Percentiles rank a stretch among this genome's conserved stretches.
Conservation (phyloP, 2,888 invertebrate genomes). For the Cacoxenus indagator region DNA sequence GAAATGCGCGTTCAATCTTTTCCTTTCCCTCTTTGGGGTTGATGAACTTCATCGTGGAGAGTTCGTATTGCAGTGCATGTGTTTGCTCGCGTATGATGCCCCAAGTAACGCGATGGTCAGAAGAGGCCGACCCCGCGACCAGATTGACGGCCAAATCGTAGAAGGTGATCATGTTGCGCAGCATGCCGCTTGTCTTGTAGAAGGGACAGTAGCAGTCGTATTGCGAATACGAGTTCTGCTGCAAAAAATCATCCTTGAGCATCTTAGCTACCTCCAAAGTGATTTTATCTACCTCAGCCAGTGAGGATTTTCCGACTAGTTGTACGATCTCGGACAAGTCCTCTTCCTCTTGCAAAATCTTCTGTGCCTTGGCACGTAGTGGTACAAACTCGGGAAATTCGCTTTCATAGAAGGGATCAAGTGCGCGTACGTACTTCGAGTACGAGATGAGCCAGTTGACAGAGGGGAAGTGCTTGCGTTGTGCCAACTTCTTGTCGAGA, state of each 20-base stretch:
- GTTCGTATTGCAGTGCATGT: constrained; percentile 93
- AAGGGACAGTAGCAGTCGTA: constrained; percentile 99
- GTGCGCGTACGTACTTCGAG: constrained; percentile 96
- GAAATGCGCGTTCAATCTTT: constrained; percentile 24
- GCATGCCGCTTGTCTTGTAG: constrained; percentile 99
- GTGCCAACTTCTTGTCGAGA: constrained; percentile 96
- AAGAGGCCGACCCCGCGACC: constrained; percentile 95
- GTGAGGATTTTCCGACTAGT: constrained; percentile 96
- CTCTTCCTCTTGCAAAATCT: constrained; percentile 97
- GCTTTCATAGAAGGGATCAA: constrained; percentile 99
- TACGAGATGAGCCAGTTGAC: constrained; percentile 99
- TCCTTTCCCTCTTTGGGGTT: constrained; percentile 39
- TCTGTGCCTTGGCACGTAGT: constrained; percentile 90
- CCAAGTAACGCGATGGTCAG: constrained; percentile 99
- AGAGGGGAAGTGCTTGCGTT: constrained; percentile 98
- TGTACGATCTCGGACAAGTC: constrained; percentile 99
- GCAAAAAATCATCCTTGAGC: constrained; percentile 97
- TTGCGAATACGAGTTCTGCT: constrained; percentile 96
- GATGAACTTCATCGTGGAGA: constrained; percentile 98
- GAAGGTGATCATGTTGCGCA: constrained; percentile 96
- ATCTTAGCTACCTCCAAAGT: constrained; percentile 97
- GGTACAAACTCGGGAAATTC: constrained; percentile 96
- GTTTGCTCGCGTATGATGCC: constrained; percentile 94
- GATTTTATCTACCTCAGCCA: constrained; percentile 98
- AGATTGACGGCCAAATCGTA: constrained; percentile 97